These are phyloP conservation scores for Trissolcus brochymenae DNA, from an alignment of 2,888 invertebrate species.

Conservation along the genomic window DNA sequence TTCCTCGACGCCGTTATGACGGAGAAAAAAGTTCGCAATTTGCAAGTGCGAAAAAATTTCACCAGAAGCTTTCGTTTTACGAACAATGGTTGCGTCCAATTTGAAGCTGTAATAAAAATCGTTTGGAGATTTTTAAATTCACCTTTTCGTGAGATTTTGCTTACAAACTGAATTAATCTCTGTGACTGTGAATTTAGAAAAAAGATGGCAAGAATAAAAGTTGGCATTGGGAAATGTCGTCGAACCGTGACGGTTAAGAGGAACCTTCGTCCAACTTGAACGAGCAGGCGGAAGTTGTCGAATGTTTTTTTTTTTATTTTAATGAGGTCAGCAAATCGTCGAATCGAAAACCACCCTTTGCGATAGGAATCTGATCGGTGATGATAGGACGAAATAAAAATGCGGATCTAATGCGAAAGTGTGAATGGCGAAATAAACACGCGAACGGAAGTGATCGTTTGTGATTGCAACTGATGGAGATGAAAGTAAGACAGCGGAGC, in stretches of 20 bases:
- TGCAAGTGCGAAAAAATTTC: slow-evolving; percentile 36
- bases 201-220: too few relatives aligned
- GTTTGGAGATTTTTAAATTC: too few relatives aligned
- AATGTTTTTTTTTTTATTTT: not conserved
- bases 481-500: slow-evolving; percentile 44
- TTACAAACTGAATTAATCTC: too few relatives aligned
- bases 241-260: too few relatives aligned
- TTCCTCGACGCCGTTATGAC: not conserved
- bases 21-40: slow-evolving; percentile 13
- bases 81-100: slow-evolving; percentile 34
- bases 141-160: too few relatives aligned
- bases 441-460: slow-evolving; percentile 41
- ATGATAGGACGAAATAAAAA: slow-evolving; percentile 35
- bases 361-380: slow-evolving; percentile 20
- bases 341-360: slow-evolving; percentile 43
- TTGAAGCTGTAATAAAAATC: too few relatives aligned
- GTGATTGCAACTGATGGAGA: slow-evolving; percentile 32
- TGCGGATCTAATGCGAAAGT: slow-evolving; percentile 39
- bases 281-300: not conserved
- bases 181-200: too few relatives aligned
- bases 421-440: slow-evolving; percentile 41
- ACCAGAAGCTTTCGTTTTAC: slow-evolving; percentile 17
- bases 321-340: slow-evolving; percentile 32
- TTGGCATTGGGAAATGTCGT: too few relatives aligned
- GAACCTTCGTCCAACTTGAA: not conserved